Percentiles rank a stretch among this genome's conserved stretches.
These are phyloP conservation scores for Spialia ferax DNA, from an alignment of 2,888 invertebrate genomes.

Conservation along the genomic window DNA sequence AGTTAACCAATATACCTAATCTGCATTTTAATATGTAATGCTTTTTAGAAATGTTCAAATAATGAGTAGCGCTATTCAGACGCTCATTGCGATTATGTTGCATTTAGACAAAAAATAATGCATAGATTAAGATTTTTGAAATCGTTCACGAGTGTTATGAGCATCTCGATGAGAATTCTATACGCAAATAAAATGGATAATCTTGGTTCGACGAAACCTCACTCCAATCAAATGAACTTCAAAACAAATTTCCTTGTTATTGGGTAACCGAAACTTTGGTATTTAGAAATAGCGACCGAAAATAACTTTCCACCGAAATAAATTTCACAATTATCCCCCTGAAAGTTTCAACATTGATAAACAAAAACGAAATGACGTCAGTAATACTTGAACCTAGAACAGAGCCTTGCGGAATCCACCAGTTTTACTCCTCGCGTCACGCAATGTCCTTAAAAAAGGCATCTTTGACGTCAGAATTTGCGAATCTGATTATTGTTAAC, in stretches of 20 bases:
- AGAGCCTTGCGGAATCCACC: background rate
- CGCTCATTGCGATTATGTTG: too few species aligned
- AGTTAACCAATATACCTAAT: too few species aligned
- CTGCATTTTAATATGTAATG: too few species aligned
- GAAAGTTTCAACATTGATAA: background rate
- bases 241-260: background rate
- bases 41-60: too few species aligned
- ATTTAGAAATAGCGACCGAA: background rate
- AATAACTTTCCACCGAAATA: background rate
- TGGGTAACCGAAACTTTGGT: background rate
- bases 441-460: background rate
- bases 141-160: too few species aligned
- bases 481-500: background rate
- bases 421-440: background rate
- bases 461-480: background rate
- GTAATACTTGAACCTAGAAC: background rate
- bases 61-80: too few species aligned
- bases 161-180: too few species aligned
- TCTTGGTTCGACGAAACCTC: too few species aligned
- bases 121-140: too few species aligned
- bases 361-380: background rate
- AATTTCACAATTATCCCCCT: background rate
- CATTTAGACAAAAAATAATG: too few species aligned
- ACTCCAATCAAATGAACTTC: background rate
- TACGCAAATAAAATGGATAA: too few species aligned